Conservation (phyloP, 1,140 invertebrate species). For the Planococcus citri region DNA sequence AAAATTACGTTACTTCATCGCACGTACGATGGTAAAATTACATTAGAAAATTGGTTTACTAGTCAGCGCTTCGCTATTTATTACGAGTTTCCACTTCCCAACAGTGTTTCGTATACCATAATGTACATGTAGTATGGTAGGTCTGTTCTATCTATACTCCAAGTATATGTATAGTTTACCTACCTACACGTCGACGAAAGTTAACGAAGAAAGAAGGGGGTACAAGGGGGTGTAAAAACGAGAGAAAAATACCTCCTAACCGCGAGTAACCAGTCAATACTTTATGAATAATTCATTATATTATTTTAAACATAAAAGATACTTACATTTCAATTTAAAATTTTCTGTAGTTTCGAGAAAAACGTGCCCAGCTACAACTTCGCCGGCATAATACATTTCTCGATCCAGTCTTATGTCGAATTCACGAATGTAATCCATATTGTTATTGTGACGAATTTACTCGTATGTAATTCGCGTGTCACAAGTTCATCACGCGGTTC, state of each 20-base stretch:
- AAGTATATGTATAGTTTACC: too few species aligned
- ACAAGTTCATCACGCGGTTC: not conserved
- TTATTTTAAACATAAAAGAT: not conserved
- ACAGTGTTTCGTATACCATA: not conserved
- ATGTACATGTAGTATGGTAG: not conserved
- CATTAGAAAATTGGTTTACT: not conserved
- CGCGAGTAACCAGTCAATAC: not conserved
- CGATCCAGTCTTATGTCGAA: constrained; percentile 65
- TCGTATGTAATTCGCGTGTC: not conserved
- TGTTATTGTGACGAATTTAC: not conserved
- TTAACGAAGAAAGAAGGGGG: too few species aligned
- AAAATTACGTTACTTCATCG: not conserved
- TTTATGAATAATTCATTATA: constrained; percentile 1
- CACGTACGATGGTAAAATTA: not conserved
- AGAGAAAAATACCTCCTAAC: not conserved
- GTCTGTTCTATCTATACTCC: too few species aligned
- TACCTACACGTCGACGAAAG: too few species aligned
- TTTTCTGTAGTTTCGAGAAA: constrained; percentile 62
- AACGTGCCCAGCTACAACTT: constrained; percentile 52
- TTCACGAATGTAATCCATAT: constrained; percentile 65
- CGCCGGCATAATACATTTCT: constrained; percentile 65
- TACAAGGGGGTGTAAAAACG: not conserved
- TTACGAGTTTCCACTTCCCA: not conserved
- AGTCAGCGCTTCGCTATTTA: not conserved
- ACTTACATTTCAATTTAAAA: constrained; percentile 60